Conservation (phyloP, 2,888 invertebrate species). For the Rhingia campestris region DNA sequence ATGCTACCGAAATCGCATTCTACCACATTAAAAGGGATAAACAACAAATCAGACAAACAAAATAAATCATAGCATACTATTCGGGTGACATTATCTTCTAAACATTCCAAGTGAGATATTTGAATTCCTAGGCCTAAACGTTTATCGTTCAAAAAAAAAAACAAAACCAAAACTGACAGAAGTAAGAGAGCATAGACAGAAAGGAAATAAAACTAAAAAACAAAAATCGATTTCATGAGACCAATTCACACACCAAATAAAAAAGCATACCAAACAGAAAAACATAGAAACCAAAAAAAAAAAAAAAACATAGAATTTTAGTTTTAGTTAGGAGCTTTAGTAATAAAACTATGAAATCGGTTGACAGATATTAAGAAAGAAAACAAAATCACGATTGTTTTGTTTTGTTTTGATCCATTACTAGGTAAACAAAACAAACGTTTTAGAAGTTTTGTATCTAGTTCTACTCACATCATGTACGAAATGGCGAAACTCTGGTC, state of each 20-base stretch:
- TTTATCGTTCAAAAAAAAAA: slow-evolving; percentile 21
- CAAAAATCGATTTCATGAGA: slow-evolving; percentile 27
- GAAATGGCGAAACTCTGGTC: slow-evolving; percentile 83
- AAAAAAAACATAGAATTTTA: slow-evolving; percentile 52
- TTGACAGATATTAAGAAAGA: slow-evolving; percentile 24
- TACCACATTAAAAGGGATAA: slow-evolving; percentile 7
- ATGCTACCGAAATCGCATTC: not conserved
- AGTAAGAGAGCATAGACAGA: slow-evolving; percentile 22
- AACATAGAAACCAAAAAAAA: slow-evolving; percentile 43
- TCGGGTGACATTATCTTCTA: slow-evolving; percentile 65
- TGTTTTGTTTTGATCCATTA: slow-evolving; percentile 16
- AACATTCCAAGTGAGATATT: slow-evolving; percentile 68
- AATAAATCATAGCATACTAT: slow-evolving; percentile 36
- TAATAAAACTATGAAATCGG: slow-evolving; percentile 17
- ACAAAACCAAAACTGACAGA: not conserved
- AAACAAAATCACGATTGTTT: slow-evolving; percentile 50
- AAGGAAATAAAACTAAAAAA: slow-evolving; percentile 17
- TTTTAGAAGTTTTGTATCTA: slow-evolving; percentile 53
- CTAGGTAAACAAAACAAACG: slow-evolving; percentile 9
- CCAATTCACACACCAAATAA: slow-evolving; percentile 59
- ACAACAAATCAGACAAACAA: not conserved
- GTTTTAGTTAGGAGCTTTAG: slow-evolving; percentile 14
- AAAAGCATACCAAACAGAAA: slow-evolving; percentile 13
- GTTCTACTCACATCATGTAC: slow-evolving; percentile 83
- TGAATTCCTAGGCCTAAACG: slow-evolving; percentile 29